Conservation (phyloP, 2,113 vertebrate genomes). For the Phaethornis superciliosus region DNA sequence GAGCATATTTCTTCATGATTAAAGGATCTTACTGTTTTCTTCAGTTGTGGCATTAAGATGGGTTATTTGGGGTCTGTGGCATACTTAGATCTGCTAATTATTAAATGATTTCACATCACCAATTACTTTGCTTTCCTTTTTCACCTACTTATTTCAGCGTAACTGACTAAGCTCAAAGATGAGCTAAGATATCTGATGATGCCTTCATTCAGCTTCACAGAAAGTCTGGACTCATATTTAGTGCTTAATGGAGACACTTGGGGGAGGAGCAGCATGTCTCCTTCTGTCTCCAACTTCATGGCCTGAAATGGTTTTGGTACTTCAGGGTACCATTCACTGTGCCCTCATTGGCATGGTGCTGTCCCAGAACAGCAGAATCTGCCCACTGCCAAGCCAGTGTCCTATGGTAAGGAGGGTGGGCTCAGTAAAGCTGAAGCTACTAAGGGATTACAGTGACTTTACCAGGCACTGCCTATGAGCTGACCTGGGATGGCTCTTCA, state of each 20-base stretch:
- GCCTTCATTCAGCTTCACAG: fast-evolving
- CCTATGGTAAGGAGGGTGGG: fast-evolving
- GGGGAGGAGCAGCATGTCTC: not conserved
- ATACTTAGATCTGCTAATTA: not conserved
- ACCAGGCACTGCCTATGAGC: not conserved
- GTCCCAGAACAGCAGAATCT: not conserved
- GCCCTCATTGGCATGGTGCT: not conserved
- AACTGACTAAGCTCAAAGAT: too few relatives aligned
- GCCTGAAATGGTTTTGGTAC: not conserved
- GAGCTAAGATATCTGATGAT: not conserved
- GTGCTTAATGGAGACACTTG: not conserved
- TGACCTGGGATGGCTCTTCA: not conserved
- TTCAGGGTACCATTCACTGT: not conserved
- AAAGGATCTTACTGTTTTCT: not conserved
- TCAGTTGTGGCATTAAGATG: not conserved
- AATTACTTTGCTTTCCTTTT: not conserved
- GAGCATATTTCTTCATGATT: not conserved
- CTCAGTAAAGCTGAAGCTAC: not conserved
- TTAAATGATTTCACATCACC: not conserved
- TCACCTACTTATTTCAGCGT: not conserved
- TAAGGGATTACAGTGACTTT: not conserved
- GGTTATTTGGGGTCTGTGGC: not conserved
- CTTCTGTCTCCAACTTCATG: not conserved
- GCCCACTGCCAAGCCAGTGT: not conserved
- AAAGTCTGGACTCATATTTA: not conserved